Conservation (phyloP, 2,113 vertebrate species). For the Patagioenas fasciata region DNA sequence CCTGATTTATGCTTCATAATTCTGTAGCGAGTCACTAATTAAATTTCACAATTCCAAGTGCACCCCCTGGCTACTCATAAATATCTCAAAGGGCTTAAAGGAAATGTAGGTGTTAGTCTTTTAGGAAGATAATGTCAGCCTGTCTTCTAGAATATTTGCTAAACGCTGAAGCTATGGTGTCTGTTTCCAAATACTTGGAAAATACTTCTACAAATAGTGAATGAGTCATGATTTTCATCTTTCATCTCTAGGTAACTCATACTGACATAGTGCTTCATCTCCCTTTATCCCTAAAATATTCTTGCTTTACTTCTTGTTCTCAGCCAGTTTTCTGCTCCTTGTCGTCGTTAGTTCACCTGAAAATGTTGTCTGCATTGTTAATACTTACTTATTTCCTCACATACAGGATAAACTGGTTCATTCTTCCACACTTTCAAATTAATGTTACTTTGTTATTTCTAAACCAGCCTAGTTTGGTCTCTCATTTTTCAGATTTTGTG, state of each 20-base stretch:
- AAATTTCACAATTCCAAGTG: slow-evolving; percentile 63
- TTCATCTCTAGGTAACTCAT: slow-evolving; percentile 30
- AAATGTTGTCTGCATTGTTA: neutral
- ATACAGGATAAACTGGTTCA: neutral
- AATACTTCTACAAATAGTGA: slow-evolving; percentile 46
- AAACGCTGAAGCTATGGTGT: neutral
- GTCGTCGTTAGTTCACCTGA: neutral
- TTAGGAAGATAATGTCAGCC: slow-evolving; percentile 32
- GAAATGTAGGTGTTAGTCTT: slow-evolving; percentile 44
- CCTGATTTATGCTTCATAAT: slow-evolving; percentile 34
- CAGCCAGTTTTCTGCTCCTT: neutral
- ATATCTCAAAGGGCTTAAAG: slow-evolving; percentile 45
- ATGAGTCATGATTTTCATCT: slow-evolving; percentile 38
- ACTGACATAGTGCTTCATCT: neutral
- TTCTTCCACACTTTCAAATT: neutral
- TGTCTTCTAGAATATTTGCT: slow-evolving; percentile 40
- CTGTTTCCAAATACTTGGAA: slow-evolving; percentile 58
- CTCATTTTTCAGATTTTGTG: neutral
- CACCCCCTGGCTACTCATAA: slow-evolving; percentile 55
- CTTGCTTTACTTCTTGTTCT: neutral
- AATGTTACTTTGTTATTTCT: neutral
- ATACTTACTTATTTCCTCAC: neutral
- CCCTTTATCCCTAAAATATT: neutral
- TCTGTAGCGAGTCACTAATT: slow-evolving; percentile 59
- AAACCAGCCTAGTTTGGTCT: neutral